A percentile compares a stretch with the other conserved stretches of the same genome.
phyloP scores from a whole-genome alignment of 2,113 vertebrate genomes.

The Centropus bengalensis region DNA sequence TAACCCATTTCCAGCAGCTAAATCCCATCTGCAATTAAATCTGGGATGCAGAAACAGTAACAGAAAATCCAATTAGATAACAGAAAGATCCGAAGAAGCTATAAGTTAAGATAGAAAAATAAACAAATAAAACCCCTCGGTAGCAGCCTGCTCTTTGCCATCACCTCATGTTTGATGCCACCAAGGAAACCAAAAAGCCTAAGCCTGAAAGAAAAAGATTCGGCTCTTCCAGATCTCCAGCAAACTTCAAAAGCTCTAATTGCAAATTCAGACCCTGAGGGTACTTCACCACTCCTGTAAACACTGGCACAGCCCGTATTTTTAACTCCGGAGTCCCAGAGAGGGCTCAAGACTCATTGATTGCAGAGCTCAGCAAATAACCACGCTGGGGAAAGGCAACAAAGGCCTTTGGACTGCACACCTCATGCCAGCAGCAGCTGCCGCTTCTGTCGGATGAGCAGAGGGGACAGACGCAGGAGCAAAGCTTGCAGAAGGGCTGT shows the following conservation, averaged over 20 bases:
- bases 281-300: background rate
- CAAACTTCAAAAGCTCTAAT: background rate
- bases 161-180: background rate
- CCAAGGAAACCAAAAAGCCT: background rate
- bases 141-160: background rate
- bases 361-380: background rate
- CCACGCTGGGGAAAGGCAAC: background rate
- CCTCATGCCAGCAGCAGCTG: background rate
- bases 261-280: background rate
- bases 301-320: background rate
- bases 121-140: background rate
- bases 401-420: background rate
- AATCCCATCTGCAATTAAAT: background rate
- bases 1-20: background rate
- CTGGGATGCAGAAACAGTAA: background rate
- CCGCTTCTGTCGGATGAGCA: accelerated
- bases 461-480: background rate
- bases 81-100: background rate
- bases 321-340: background rate
- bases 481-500: background rate
- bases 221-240: background rate
- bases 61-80: background rate
- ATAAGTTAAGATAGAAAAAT: background rate
- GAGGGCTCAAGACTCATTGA: background rate
- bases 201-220: background rate